Percentiles rank a stretch among this genome's conserved stretches.
Evolutionary conservation across 2,113 vertebrate species (phyloP).

Genomic region (Psilopsiagon aymara): DNA sequence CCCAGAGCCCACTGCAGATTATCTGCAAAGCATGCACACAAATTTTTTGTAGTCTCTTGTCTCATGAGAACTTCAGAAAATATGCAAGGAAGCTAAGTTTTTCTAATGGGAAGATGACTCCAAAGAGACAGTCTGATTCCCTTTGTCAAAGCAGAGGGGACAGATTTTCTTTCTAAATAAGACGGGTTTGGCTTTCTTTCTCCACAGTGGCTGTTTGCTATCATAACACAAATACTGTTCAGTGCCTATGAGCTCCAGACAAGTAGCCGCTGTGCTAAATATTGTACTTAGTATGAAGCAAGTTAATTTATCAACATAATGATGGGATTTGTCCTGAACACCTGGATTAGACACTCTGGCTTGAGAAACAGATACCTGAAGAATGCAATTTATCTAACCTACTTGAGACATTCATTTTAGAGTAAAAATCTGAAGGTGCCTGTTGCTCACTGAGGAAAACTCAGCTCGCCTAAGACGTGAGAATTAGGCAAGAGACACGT

Average conservation of each 20-base stretch:
- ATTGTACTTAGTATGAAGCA: not conserved
- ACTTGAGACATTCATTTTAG: not conserved
- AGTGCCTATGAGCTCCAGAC: not conserved
- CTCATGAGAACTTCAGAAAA: not conserved
- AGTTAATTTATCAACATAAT: not conserved
- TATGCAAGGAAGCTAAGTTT: not conserved
- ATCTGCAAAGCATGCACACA: not conserved
- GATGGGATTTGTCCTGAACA: not conserved
- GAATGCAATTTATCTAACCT: not conserved
- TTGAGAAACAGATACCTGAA: not conserved
- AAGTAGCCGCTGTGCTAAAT: not conserved
- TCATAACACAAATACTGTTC: not conserved
- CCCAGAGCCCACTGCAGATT: not conserved
- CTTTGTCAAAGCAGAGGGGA: not conserved
- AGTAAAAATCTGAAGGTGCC: not conserved
- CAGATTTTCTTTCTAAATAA: not conserved
- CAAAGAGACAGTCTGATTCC: not conserved
- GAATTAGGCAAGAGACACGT: not conserved
- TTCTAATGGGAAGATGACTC: not conserved
- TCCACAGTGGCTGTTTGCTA: not conserved
- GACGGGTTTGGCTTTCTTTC: not conserved
- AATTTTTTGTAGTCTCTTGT: not conserved
- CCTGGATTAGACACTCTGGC: not conserved
- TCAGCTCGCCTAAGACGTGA: not conserved
- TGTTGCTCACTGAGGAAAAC: not conserved